Conservation (phyloP, 1,140 invertebrate genomes). For the Tetramorium parvispinum region DNA sequence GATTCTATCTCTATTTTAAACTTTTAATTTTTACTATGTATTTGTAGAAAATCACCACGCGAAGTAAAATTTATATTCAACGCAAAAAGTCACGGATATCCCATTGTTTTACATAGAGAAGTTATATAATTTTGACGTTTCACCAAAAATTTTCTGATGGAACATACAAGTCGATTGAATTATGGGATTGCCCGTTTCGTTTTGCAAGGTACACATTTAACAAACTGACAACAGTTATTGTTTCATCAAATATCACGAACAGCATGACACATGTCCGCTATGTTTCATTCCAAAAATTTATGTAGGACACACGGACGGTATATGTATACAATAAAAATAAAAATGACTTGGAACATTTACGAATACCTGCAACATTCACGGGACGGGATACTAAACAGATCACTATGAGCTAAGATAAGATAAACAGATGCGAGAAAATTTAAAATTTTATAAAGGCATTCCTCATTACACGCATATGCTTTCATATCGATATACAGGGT, state of each 20-base stretch:
- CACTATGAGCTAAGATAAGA: conserved; percentile 50
- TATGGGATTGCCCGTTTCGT: conserved; percentile 31
- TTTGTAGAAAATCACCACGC: conserved; percentile 46
- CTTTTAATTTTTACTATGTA: background rate
- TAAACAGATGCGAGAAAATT: conserved; percentile 41
- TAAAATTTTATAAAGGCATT: conserved; percentile 52
- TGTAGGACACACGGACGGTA: conserved; percentile 13
- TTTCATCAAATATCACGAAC: conserved; percentile 64
- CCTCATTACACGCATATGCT: conserved; percentile 60
- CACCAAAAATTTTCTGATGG: background rate
- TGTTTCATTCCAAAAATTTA: conserved; percentile 79
- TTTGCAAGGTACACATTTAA: background rate
- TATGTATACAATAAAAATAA: conserved; percentile 47
- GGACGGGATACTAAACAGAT: conserved; percentile 37
- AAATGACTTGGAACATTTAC: conserved; percentile 39
- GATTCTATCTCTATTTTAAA: background rate
- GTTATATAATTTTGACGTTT: background rate
- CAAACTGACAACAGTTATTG: conserved; percentile 23
- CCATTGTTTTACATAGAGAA: background rate
- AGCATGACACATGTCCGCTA: conserved; percentile 76
- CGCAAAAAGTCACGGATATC: conserved; percentile 30
- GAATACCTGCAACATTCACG: conserved; percentile 30
- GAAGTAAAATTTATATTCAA: conserved; percentile 13
- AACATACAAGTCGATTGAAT: background rate
- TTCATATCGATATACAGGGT: conserved; percentile 11